Evolutionary conservation across 53 echinoderm and acorn worm species (phyloP), one percentile per base, ranked within the genome.

Genomic region (Arbacia lixula): DNA sequence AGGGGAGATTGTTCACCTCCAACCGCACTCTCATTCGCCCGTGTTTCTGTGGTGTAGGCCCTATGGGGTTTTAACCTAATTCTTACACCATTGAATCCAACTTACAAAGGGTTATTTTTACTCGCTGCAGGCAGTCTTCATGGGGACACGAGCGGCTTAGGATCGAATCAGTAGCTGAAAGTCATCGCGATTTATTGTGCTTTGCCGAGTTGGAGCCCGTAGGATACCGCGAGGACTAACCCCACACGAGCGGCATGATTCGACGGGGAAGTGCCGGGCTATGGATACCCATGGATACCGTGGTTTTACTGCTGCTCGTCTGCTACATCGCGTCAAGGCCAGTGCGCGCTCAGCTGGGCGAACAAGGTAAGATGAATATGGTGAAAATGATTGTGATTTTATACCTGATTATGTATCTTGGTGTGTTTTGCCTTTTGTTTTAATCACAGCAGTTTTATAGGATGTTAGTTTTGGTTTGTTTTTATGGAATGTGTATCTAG

Each of bases 21-120:
- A 5, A 36, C 34, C 34, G 30, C 50, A 33, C 75, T 32, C 25
- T 71, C 41, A 41, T 40, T 52, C 75, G 32, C 53, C 22, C 33
- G 55, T 75, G 75, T 75, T 52, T 75, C 33, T 52, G 75, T 53
- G 53, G 53, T 5, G 57, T 75, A 33, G 30, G 54, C 53, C 75
- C 75, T 30, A 31, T 53, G 75, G 75, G 75, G 53, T 75, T 73
- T 75, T 75, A 75, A 75, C 75, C 75, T 9, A 75, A 75, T 75
- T 75, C 75, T 75, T 75, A 53, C 75, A 75, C 75, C 16, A 53
- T 75, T 75, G 22, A 75, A 40, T 53, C 75, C 54, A 53, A 37
- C 54, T 75, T 75, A 75, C 75, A 75, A 75, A 75, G 75, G 75
- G 75, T 75, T 75, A 75, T 75, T 75, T 75, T 75, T 75, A 75